phyloP scores from a whole-genome alignment of 2,113 vertebrate species.

The Clarias batrachus region DNA sequence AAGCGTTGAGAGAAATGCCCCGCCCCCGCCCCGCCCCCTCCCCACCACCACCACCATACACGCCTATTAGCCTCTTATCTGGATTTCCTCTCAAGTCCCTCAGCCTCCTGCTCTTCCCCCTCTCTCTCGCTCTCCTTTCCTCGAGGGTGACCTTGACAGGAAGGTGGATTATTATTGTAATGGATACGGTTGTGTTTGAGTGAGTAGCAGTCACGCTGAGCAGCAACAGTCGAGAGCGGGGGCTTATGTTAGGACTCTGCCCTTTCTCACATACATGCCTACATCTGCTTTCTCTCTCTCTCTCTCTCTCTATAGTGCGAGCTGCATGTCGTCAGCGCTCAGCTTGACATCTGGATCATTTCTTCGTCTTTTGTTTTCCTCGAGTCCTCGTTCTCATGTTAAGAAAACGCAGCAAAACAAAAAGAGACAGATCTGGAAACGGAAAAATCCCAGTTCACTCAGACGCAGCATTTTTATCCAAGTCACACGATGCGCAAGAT shows the following conservation, averaged over 20 bases:
- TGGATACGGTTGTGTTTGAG: conserved; percentile 71
- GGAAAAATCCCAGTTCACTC: not conserved
- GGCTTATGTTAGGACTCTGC: conserved; percentile 12
- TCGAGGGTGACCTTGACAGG: conserved; percentile 73
- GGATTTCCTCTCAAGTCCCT: conserved; percentile 63
- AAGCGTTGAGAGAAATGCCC: conserved; percentile 59
- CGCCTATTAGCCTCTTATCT: conserved; percentile 72
- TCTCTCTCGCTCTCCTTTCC: not conserved
- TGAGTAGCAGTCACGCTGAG: conserved; percentile 63
- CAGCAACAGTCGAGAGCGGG: conserved; percentile 51
- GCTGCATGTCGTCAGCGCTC: conserved; percentile 30
- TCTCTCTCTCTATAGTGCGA: not conserved
- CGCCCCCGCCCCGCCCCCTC: conserved; percentile 14
- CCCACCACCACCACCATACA: not conserved
- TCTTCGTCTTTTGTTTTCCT: conserved; percentile 17
- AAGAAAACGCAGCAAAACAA: conserved; percentile 9
- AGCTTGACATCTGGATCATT: conserved; percentile 48
- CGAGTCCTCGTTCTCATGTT: conserved; percentile 19
- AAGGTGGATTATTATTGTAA: conserved; percentile 76
- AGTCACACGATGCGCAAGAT: no score
- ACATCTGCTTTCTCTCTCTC: conserved; percentile 25
- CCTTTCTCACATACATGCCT: not conserved
- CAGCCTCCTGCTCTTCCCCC: not conserved
- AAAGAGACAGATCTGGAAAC: not conserved
- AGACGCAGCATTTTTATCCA: not conserved